Evolutionary conservation across 2,113 vertebrate species (phyloP).

Genomic region (Centropristis striata): DNA sequence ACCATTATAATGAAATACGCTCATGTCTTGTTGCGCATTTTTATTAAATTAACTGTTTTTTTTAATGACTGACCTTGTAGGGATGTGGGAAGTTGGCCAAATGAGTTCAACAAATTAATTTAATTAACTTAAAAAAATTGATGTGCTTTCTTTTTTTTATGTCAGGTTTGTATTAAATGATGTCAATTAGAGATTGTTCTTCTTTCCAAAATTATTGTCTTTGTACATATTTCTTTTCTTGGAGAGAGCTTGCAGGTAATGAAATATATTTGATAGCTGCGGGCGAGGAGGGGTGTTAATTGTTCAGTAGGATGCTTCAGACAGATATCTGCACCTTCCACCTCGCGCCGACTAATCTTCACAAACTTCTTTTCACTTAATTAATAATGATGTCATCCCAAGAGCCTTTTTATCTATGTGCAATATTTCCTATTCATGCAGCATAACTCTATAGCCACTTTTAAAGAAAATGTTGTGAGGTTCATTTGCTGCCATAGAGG

Average conservation of each 20-base stretch:
- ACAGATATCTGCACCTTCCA: slow-evolving; percentile 32
- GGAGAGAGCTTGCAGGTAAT: slow-evolving; percentile 22
- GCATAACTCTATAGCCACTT: slow-evolving; percentile 56
- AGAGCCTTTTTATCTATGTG: slow-evolving; percentile 74
- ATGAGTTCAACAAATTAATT: slow-evolving; percentile 25
- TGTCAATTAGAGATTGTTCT: slow-evolving; percentile 60
- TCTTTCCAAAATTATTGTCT: background rate
- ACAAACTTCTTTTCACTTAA: slow-evolving; percentile 61
- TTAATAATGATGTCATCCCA: slow-evolving; percentile 78
- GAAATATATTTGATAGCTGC: slow-evolving; percentile 13
- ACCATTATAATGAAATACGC: background rate
- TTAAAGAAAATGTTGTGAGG: slow-evolving; percentile 38
- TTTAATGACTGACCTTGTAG: background rate
- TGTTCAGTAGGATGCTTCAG: slow-evolving; percentile 26
- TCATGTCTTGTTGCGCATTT: slow-evolving; percentile 13
- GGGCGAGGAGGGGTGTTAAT: background rate
- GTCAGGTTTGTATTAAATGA: slow-evolving; percentile 63
- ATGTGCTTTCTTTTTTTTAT: slow-evolving; percentile 35
- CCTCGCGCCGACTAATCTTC: slow-evolving; percentile 24
- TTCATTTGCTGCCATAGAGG: slow-evolving; percentile 53
- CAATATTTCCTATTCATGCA: slow-evolving; percentile 70
- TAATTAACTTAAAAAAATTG: slow-evolving; percentile 17
- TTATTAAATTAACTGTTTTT: background rate
- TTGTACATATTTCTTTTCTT: slow-evolving; percentile 35
- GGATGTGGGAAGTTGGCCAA: slow-evolving; percentile 13